Conservation (phyloP, 2,797 vertebrate species). For the Bovichtus diacanthus region DNA sequence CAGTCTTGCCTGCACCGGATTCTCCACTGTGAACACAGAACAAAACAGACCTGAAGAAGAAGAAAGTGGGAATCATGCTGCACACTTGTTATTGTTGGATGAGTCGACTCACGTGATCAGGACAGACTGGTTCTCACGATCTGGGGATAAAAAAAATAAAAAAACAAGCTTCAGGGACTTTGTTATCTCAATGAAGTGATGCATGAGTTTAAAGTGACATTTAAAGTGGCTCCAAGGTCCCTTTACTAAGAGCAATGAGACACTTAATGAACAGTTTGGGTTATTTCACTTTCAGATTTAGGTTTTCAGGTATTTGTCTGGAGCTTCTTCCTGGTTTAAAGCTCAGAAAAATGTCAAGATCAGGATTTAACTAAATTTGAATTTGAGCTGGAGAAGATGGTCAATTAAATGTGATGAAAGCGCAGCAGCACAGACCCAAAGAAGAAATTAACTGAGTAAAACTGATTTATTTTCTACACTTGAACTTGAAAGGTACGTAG, state of each 20-base stretch:
- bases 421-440: too few species aligned
- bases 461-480: too few species aligned
- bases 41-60: neutral
- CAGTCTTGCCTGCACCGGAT: conserved; percentile 85
- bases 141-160: conserved; percentile 73
- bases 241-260: neutral
- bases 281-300: too few species aligned
- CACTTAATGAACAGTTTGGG: neutral
- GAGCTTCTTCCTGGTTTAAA: too few species aligned
- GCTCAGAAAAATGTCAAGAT: too few species aligned
- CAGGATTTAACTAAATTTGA: too few species aligned
- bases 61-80: too few species aligned
- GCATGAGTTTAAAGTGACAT: neutral
- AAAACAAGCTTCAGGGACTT: neutral
- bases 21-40: conserved; percentile 72
- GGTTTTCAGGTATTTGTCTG: too few species aligned
- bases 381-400: too few species aligned
- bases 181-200: neutral
- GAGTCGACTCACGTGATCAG: conserved; percentile 87
- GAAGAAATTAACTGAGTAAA: too few species aligned
- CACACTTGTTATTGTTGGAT: neutral
- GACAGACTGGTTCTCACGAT: conserved; percentile 91
- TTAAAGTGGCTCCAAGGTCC: neutral
- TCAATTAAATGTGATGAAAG: too few species aligned
- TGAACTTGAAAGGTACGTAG: too few species aligned